Evolutionary conservation across 1,140 invertebrate genomes (phyloP).

Genomic region (Drosophila carrolli): DNA sequence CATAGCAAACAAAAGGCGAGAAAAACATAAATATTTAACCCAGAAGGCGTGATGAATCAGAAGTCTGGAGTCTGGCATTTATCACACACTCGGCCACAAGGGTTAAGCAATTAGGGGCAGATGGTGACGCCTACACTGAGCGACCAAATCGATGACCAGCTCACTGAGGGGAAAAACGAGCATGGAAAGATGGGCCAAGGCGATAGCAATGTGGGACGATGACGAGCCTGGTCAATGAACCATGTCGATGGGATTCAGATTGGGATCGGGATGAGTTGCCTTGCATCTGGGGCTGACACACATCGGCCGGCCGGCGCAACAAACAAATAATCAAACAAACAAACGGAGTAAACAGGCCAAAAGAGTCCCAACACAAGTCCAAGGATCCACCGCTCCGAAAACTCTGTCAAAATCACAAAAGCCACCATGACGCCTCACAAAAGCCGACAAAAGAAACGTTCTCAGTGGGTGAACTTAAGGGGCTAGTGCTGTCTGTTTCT

Average conservation of each 20-base stretch:
- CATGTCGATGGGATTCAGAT: slow-evolving; percentile 28
- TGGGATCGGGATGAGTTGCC: slow-evolving; percentile 5
- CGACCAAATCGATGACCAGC: slow-evolving; percentile 40
- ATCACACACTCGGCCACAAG: slow-evolving; percentile 58
- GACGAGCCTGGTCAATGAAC: slow-evolving; percentile 75
- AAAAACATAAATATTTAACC: slow-evolving; percentile 37
- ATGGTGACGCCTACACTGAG: slow-evolving; percentile 43
- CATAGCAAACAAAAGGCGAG: slow-evolving; percentile 26
- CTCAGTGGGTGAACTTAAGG: neutral
- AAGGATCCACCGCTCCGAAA: slow-evolving; percentile 24
- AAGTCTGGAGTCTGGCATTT: slow-evolving; percentile 45
- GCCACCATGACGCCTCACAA: slow-evolving; percentile 46
- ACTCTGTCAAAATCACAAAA: slow-evolving; percentile 69
- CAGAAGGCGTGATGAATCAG: slow-evolving; percentile 31
- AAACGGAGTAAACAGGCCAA: slow-evolving; percentile 47
- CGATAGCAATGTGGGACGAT: slow-evolving; percentile 50
- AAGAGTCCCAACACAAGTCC: slow-evolving; percentile 4
- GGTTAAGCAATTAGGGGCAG: slow-evolving; percentile 61
- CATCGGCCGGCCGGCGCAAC: slow-evolving; percentile 38
- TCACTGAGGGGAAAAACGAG: neutral
- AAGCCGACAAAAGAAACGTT: slow-evolving; percentile 13
- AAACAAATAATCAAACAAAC: slow-evolving; percentile 55
- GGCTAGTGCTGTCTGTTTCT: slow-evolving; percentile 11
- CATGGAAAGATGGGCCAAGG: slow-evolving; percentile 31
- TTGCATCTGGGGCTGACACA: slow-evolving; percentile 67